Evolutionary conservation across 2,113 vertebrate species (phyloP).

Genomic region (Numenius arquata): DNA sequence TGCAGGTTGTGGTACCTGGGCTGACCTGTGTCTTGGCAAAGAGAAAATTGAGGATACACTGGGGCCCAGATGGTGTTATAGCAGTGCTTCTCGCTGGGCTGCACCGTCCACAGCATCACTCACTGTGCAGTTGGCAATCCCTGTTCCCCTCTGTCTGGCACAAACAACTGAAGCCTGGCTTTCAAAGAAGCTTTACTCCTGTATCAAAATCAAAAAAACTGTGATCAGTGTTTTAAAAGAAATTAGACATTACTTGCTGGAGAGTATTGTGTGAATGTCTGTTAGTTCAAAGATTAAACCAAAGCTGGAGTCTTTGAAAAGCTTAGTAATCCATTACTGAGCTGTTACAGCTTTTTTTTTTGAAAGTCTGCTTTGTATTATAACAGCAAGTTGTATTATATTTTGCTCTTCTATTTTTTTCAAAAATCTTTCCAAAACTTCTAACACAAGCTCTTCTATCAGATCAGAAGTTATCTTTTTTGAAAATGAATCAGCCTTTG

Average conservation of each 20-base stretch:
- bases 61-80: not conserved
- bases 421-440: not conserved
- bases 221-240: not conserved
- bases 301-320: not conserved
- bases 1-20: not conserved
- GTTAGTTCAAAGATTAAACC: not conserved
- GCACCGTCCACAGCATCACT: too few relatives aligned
- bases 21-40: not conserved
- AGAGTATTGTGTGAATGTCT: not conserved
- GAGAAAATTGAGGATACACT: rapidly evolving
- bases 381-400: not conserved
- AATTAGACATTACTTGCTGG: not conserved
- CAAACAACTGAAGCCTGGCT: not conserved
- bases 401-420: not conserved
- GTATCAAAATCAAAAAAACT: not conserved
- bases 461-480: not conserved
- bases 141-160: not conserved
- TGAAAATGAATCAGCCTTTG: not conserved
- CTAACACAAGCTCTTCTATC: not conserved
- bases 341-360: not conserved
- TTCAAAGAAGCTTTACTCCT: not conserved
- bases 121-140: rapidly evolving
- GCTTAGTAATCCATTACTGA: not conserved
- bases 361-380: not conserved
- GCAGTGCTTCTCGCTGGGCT: not conserved